These are phyloP conservation scores for Callorhinus ursinus DNA, from an alignment of 2,113 vertebrate genomes.

Conservation along the genomic window DNA sequence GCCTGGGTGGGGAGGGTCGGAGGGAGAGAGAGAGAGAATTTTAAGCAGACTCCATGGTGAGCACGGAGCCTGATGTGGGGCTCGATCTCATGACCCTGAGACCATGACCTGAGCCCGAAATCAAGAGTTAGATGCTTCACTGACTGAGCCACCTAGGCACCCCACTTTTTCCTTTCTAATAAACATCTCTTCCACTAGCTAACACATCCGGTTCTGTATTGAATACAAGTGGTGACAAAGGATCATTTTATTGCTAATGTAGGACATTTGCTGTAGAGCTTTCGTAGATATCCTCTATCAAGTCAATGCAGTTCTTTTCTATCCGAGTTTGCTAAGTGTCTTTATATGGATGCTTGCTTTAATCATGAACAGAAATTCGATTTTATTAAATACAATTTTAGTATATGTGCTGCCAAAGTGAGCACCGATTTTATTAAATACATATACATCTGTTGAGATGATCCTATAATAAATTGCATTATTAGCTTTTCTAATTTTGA, in stretches of 20 bases:
- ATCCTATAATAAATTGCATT: neutral
- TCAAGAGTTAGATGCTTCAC: no score
- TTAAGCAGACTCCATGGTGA: neutral
- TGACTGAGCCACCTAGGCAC: no score
- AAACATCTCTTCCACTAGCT: neutral
- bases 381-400: neutral
- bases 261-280: neutral
- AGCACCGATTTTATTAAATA: neutral
- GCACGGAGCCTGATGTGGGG: neutral
- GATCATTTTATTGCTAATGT: neutral
- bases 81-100: no score
- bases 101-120: no score
- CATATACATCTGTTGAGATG: neutral
- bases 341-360: neutral
- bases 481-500: neutral
- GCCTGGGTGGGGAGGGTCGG: no score
- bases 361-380: neutral
- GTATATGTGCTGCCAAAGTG: no score
- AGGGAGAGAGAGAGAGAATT: neutral
- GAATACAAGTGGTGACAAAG: neutral
- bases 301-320: neutral
- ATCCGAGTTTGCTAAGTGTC: neutral
- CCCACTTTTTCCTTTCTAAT: neutral
- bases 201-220: neutral
- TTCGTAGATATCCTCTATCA: neutral